A percentile compares a stretch with the other conserved stretches of the same genome.
Conservation (phyloP, 2,113 vertebrate species). For the Sakesphorus luctuosus region DNA sequence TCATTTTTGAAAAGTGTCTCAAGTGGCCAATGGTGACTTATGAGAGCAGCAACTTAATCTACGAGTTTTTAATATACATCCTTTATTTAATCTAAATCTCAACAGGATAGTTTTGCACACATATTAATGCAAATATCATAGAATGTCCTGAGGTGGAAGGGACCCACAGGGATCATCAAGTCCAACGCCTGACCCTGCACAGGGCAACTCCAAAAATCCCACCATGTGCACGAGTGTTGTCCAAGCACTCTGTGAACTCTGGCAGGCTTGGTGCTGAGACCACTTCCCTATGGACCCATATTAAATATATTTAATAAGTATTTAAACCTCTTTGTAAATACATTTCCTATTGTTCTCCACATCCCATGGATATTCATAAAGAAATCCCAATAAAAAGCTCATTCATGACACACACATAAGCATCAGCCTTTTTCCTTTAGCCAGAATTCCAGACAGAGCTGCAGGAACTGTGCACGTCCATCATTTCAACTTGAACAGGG, state of each 20-base stretch:
- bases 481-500: background rate
- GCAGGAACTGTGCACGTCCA: rapidly evolving
- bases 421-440: background rate
- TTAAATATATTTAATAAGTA: background rate
- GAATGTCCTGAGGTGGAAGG: background rate
- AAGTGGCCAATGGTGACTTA: background rate
- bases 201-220: background rate
- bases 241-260: background rate
- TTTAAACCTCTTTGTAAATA: background rate
- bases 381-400: background rate
- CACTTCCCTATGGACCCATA: background rate
- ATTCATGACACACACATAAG: background rate
- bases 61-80: background rate
- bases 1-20: background rate
- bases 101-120: background rate
- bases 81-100: background rate
- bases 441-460: background rate
- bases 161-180: background rate
- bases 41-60: rapidly evolving
- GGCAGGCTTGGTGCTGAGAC: background rate
- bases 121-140: background rate
- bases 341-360: background rate
- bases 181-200: background rate
- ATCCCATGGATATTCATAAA: rapidly evolving
- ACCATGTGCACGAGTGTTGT: background rate